These are phyloP conservation scores for Microctonus aethiopoides DNA, from an alignment of 2,888 invertebrate species.

Conservation along the genomic window DNA sequence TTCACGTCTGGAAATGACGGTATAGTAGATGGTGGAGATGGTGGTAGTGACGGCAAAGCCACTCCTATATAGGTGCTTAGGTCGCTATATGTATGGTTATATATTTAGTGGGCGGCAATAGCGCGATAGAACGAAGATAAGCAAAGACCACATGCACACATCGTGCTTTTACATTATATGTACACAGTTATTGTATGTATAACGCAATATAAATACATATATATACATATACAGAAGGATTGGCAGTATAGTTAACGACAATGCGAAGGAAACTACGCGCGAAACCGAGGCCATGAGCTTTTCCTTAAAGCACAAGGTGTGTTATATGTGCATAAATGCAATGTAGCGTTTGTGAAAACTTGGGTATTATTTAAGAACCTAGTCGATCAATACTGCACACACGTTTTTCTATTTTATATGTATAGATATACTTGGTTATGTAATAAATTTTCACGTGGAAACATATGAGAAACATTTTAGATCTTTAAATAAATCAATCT, in stretches of 20 bases:
- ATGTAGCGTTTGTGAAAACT: conserved; percentile 1
- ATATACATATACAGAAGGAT: background rate
- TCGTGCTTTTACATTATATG: conserved; percentile 8
- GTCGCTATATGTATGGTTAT: background rate
- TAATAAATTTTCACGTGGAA: background rate
- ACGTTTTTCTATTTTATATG: background rate
- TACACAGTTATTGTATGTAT: conserved; percentile 13
- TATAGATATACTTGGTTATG: no score
- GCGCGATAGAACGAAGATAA: conserved; percentile 26
- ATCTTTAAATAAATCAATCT: conserved; percentile 13
- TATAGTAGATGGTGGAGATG: conserved; percentile 1
- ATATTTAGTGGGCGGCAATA: background rate
- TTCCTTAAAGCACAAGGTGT: background rate
- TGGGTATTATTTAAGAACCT: background rate
- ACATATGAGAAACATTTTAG: conserved; percentile 14
- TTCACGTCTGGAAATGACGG: conserved; percentile 49
- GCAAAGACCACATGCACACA: conserved; percentile 22
- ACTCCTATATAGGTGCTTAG: background rate
- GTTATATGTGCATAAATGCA: background rate
- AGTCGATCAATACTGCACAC: background rate
- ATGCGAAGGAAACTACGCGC: background rate
- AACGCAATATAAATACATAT: background rate
- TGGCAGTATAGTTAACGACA: background rate
- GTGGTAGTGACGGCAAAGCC: background rate
- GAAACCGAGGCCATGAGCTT: background rate